Conservation (phyloP, 2,113 vertebrate species). For the Coreoperca whiteheadi region DNA sequence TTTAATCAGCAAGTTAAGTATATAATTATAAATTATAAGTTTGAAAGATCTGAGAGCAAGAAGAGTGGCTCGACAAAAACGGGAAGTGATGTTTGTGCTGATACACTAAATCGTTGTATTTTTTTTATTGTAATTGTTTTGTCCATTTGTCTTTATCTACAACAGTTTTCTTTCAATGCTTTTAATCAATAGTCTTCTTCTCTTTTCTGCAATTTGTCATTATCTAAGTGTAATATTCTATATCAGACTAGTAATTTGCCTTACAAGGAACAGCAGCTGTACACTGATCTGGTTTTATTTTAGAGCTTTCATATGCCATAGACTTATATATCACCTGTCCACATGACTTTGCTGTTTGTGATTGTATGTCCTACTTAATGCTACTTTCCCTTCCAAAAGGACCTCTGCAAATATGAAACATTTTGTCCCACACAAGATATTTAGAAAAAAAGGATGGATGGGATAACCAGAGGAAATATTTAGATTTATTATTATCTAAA, state of each 20-base stretch:
- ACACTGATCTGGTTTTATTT: neutral
- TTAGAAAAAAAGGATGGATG: neutral
- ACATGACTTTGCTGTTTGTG: neutral
- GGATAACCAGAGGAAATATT: neutral
- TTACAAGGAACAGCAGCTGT: neutral
- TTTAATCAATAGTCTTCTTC: neutral
- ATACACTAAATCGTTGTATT: neutral
- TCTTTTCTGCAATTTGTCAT: neutral
- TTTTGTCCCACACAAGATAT: neutral
- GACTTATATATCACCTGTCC: neutral
- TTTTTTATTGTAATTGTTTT: neutral
- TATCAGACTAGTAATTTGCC: neutral
- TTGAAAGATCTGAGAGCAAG: neutral
- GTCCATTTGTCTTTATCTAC: neutral
- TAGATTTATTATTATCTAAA: neutral
- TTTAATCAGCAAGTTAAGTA: slow-evolving; percentile 36
- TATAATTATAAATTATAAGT: slow-evolving; percentile 21
- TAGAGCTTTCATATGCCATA: neutral
- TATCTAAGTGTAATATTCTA: neutral
- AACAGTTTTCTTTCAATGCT: neutral
- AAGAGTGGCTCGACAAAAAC: neutral
- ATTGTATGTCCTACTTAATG: neutral
- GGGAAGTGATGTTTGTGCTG: neutral
- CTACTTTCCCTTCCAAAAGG: neutral
- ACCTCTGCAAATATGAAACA: neutral